Base-by-base conservation (phyloP, 2,113 vertebrate species). In the Scomber japonicus region DNA sequence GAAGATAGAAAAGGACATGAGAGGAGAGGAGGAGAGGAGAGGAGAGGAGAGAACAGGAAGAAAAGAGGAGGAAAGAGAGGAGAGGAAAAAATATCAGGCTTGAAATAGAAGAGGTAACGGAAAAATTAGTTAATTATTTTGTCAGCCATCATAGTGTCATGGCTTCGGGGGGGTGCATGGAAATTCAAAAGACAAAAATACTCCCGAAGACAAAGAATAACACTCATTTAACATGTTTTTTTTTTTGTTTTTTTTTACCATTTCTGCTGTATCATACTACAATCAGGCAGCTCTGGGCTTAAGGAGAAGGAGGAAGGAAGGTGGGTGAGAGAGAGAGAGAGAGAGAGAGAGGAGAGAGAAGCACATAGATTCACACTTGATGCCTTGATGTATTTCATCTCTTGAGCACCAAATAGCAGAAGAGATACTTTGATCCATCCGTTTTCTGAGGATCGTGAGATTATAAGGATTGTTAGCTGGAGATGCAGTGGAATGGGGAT, bases 191-290 rank as follows among this genome's bases (percentile, higher is more conserved):
- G 16, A 30, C 8, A 45, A 14, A 35, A 35, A 27, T 11, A 53
- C 30, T 12, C 53, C 10, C 8, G 13, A 48, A 30, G 24, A 71
- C 14, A 30, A 65, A 40, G 21, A 48, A 35, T 19, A n/a, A 24
- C 11, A 70, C 50, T 17, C 21, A 19, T 69, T 59, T 57, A 14
- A 56, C 49, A 27, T 27, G 24, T 27, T 27, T 21, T 21, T 21
- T 21, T 21, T 27, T 27, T 21, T 21, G 1, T 27, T 27, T 27
- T 27, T 27, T 2, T 27, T 27, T 27, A 27, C 24, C 35, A 62
- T 90, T 92, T 82, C 79, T 84, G 89, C 86, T 81, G 78, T 48
- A 81, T 91, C 86, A 89, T 73, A 56, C 74, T 54, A 67, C 72
- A 62, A 45, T 46, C 59, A 75, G 19, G 40, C 55, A 54, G 71